Conservation (phyloP, 2,888 invertebrate species). For the Abrostola tripartita region DNA sequence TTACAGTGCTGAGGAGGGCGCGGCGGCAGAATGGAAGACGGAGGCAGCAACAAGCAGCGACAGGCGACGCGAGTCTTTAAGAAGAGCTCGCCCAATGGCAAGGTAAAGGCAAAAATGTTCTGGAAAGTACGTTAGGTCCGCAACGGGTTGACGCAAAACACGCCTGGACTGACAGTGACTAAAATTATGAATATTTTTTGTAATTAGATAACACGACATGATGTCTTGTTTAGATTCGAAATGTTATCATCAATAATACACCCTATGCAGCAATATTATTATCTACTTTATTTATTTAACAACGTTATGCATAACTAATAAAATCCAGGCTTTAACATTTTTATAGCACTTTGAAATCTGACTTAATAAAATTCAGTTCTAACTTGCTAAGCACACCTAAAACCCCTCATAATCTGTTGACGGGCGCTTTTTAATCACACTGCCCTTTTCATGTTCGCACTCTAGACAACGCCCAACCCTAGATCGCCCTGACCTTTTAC, state of each 20-base stretch:
- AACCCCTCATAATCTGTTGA: constrained; percentile 21
- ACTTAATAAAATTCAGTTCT: neutral
- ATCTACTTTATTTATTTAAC: too few species aligned
- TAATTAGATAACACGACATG: too few species aligned
- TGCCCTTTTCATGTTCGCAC: constrained; percentile 24
- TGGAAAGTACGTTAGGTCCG: too few species aligned
- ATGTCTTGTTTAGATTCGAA: too few species aligned
- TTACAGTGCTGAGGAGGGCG: constrained; percentile 83
- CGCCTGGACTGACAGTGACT: too few species aligned
- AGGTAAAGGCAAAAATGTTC: constrained; percentile 84
- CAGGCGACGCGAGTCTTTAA: constrained; percentile 97
- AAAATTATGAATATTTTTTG: too few species aligned
- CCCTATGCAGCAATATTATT: too few species aligned
- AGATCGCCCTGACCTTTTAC: constrained; percentile 1
- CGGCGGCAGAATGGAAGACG: constrained; percentile 91
- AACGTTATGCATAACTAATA: too few species aligned
- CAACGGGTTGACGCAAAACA: too few species aligned
- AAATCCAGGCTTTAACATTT: too few species aligned
- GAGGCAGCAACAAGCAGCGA: constrained; percentile 91
- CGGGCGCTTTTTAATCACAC: constrained; percentile 28
- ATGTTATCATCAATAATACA: too few species aligned
- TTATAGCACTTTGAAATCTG: too few species aligned
- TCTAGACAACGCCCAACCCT: neutral
- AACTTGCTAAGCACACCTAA: neutral
- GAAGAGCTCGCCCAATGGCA: constrained; percentile 98